Percentiles rank a stretch among this genome's conserved stretches.
Evolutionary conservation across 2,888 invertebrate species (phyloP).

Genomic region (Xylota segnis): DNA sequence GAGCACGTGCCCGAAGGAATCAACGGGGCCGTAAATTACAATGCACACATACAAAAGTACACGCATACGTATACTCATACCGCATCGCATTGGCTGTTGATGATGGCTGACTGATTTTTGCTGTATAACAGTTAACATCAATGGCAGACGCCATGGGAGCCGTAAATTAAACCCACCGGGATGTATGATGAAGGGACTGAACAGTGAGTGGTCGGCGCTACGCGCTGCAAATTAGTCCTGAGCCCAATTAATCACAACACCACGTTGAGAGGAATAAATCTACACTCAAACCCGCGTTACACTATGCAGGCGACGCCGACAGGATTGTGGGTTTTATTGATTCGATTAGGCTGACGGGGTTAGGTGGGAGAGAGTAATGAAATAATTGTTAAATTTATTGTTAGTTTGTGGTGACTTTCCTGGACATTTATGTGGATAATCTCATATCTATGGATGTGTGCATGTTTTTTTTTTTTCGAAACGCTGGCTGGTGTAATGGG

Average conservation of each 20-base stretch:
- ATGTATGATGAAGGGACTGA: background rate
- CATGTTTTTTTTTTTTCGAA: background rate
- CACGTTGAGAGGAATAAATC: slow-evolving; percentile 25
- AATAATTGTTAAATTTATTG: slow-evolving; percentile 24
- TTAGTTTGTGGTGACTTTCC: background rate
- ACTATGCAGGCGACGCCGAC: background rate
- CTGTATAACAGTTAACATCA: slow-evolving; percentile 32
- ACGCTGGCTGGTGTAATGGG: background rate
- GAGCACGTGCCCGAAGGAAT: slow-evolving; percentile 30
- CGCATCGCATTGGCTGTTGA: slow-evolving; percentile 26
- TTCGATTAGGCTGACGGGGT: background rate
- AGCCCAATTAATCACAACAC: slow-evolving; percentile 49
- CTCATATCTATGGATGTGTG: too few relatives aligned
- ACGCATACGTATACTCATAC: background rate
- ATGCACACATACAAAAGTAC: background rate
- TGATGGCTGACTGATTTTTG: slow-evolving; percentile 48
- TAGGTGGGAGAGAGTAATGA: background rate
- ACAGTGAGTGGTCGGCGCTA: slow-evolving; percentile 5
- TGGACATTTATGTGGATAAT: slow-evolving; percentile 8
- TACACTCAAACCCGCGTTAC: background rate
- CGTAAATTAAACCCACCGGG: slow-evolving; percentile 46
- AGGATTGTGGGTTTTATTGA: slow-evolving; percentile 6
- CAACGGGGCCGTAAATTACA: slow-evolving; percentile 44
- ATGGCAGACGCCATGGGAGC: slow-evolving; percentile 27
- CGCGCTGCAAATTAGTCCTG: slow-evolving; percentile 29